phyloP scores from a whole-genome alignment of 2,797 vertebrate species.

The Tolypeutes matacus region DNA sequence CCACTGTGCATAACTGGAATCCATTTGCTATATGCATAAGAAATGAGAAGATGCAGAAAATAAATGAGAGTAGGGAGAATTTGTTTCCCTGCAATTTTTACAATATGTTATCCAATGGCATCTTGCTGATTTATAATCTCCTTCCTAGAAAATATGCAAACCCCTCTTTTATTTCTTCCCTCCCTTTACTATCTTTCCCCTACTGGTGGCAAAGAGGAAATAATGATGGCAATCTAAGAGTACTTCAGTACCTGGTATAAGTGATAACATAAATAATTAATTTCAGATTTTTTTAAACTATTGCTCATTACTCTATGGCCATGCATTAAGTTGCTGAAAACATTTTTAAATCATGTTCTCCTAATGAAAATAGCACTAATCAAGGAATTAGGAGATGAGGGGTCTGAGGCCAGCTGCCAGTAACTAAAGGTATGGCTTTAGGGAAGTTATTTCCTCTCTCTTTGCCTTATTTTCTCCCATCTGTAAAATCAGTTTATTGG shows the following conservation, averaged over 20 bases:
- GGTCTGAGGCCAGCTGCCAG: not conserved
- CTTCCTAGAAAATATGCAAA: slow-evolving; percentile 27
- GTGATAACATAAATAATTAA: not conserved
- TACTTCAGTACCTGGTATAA: not conserved
- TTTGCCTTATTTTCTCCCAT: not conserved
- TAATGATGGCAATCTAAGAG: not conserved
- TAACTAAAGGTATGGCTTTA: not conserved
- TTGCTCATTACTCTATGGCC: not conserved
- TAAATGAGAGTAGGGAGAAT: slow-evolving; percentile 47
- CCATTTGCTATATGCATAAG: slow-evolving; percentile 25
- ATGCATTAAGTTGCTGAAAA: slow-evolving; percentile 54
- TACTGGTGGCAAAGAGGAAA: not conserved
- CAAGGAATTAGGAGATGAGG: not conserved
- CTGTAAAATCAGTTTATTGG: not conserved
- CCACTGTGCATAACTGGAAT: slow-evolving; percentile 49
- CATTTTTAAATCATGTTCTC: not conserved
- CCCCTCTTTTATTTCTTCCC: not conserved
- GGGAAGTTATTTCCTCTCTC: not conserved
- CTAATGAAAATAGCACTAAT: slow-evolving; percentile 21
- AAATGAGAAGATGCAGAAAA: slow-evolving; percentile 55
- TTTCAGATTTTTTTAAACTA: not conserved
- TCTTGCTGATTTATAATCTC: not conserved
- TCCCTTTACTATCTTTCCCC: not conserved
- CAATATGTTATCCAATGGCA: not conserved
- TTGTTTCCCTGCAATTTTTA: not conserved